phyloP scores from a whole-genome alignment of 2,797 vertebrate species.

The Hybognathus amarus region DNA sequence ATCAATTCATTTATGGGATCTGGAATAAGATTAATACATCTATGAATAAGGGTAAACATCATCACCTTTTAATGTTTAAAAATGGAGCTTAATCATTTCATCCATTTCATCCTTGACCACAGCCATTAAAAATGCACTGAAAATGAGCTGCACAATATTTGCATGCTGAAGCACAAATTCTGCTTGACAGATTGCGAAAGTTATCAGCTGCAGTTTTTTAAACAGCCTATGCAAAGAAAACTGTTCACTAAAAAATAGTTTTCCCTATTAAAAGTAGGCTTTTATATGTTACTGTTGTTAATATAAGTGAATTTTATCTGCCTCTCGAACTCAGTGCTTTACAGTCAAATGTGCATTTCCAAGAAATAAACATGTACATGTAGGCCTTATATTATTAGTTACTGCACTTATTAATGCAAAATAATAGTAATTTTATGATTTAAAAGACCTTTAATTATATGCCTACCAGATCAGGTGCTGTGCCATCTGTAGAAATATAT shows the following conservation, averaged over 20 bases:
- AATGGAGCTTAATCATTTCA: slow-evolving; percentile 22
- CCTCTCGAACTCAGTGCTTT: background rate
- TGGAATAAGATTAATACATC: background rate
- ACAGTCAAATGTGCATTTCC: background rate
- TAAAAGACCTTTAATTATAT: too few species aligned
- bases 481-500: background rate
- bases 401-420: background rate
- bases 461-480: background rate
- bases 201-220: slow-evolving; percentile 53
- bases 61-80: slow-evolving; percentile 1
- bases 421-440: background rate
- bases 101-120: slow-evolving; percentile 11
- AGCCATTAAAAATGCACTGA: slow-evolving; percentile 36
- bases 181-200: slow-evolving; percentile 54
- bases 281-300: too few species aligned
- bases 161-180: slow-evolving; percentile 35
- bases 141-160: slow-evolving; percentile 32
- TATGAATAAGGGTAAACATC: background rate
- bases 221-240: slow-evolving; percentile 16
- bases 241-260: background rate
- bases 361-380: too few species aligned
- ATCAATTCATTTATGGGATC: background rate
- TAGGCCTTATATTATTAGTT: background rate
- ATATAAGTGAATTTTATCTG: background rate
- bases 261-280: too few species aligned